phyloP scores from a whole-genome alignment of 2,797 vertebrate genomes.

The Naso thynnoides region DNA sequence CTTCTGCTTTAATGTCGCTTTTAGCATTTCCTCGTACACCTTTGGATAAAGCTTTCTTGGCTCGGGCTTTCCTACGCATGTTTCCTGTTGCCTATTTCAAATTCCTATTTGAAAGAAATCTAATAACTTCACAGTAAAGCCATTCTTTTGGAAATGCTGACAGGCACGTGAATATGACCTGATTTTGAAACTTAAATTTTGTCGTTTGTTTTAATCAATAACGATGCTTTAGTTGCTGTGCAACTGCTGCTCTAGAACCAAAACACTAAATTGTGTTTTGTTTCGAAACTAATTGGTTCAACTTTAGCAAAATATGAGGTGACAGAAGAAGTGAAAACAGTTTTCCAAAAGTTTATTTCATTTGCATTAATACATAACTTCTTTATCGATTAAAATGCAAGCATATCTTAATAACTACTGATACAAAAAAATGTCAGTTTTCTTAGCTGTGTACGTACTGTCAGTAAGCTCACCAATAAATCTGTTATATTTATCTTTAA shows the following conservation, averaged over 20 bases:
- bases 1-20: no score
- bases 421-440: conserved; percentile 30
- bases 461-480: background rate
- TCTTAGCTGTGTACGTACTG: conserved; percentile 8
- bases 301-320: background rate
- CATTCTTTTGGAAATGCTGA: no score
- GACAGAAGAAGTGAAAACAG: background rate
- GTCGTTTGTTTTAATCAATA: conserved; percentile 21
- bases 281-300: background rate
- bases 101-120: conserved; percentile 6
- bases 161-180: no score
- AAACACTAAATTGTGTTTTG: background rate
- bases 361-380: conserved; percentile 31
- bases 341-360: conserved; percentile 33
- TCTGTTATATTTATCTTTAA: background rate
- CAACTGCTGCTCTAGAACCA: background rate
- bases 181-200: background rate
- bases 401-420: conserved; percentile 22
- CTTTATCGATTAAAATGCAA: conserved; percentile 29
- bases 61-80: background rate
- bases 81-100: conserved; percentile 5
- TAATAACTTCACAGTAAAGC: background rate
- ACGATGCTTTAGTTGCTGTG: conserved; percentile 11
- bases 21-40: no score
- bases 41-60: no score